These are phyloP conservation scores for Eutolmus rufibarbis DNA, from an alignment of 2,888 invertebrate genomes.

Conservation along the genomic window DNA sequence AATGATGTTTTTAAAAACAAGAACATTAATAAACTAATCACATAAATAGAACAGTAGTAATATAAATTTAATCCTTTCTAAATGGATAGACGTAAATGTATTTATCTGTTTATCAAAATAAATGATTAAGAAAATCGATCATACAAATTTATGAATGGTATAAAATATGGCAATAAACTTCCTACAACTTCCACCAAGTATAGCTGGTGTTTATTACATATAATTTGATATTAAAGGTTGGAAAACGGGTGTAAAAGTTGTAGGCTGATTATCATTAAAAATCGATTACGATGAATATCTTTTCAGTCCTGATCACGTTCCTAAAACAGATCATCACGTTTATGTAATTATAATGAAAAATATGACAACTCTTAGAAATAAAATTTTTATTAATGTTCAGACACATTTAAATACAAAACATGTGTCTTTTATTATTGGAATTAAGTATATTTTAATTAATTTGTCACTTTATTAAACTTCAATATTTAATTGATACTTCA, in stretches of 20 bases:
- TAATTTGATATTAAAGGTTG: background rate
- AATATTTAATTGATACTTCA: background rate
- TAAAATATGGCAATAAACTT: background rate
- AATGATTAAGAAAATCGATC: background rate
- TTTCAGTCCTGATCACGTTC: background rate
- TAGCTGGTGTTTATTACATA: background rate
- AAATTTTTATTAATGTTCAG: too few relatives aligned
- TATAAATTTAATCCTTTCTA: background rate
- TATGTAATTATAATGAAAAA: background rate
- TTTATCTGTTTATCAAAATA: background rate
- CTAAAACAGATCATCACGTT: background rate
- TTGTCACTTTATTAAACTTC: background rate
- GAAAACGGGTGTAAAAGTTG: background rate
- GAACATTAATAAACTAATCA: too few relatives aligned
- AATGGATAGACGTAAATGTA: background rate
- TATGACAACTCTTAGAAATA: background rate
- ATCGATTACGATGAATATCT: background rate
- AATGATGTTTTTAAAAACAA: background rate
- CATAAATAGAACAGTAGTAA: background rate
- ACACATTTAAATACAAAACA: background rate
- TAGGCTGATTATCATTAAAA: background rate
- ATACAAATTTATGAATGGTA: background rate
- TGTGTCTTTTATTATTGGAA: background rate
- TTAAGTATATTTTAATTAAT: background rate
- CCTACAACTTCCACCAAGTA: background rate